Conservation (phyloP, 2,888 invertebrate genomes). For the Leptinotarsa haldemani region DNA sequence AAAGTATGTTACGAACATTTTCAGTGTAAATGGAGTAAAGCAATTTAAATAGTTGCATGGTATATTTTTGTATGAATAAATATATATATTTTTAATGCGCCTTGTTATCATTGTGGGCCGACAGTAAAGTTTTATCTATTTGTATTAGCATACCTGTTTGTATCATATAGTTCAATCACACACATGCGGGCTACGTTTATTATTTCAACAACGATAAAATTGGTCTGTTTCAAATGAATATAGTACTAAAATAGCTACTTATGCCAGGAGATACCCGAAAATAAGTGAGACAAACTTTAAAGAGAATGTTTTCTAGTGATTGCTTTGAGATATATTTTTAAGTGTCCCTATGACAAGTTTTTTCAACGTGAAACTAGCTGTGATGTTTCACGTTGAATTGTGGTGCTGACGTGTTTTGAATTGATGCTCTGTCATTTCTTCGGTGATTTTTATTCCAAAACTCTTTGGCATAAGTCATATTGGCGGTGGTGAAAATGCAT, state of each 20-base stretch:
- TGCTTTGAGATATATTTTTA: no score
- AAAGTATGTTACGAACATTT: not conserved
- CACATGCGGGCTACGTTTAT: not conserved
- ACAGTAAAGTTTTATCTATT: conserved; percentile 7
- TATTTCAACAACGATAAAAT: not conserved
- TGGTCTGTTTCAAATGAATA: not conserved
- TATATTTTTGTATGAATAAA: not conserved
- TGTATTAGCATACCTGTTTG: conserved; percentile 2
- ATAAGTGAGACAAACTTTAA: no score
- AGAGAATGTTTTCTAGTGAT: no score
- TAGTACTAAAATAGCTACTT: not conserved
- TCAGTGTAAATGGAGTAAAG: not conserved
- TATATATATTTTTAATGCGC: not conserved
- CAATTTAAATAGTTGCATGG: conserved; percentile 10
- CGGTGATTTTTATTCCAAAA: no score
- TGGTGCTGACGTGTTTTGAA: no score
- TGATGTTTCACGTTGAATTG: no score
- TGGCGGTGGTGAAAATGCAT: no score
- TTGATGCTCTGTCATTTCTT: no score
- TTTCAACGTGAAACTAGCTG: no score
- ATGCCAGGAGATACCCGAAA: no score
- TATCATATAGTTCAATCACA: conserved; percentile 3
- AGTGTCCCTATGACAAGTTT: no score
- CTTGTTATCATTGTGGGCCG: conserved; percentile 1
- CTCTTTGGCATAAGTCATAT: no score